Evolutionary conservation across 1,140 invertebrate species (phyloP).

Genomic region (Drosophila fuyamai): DNA sequence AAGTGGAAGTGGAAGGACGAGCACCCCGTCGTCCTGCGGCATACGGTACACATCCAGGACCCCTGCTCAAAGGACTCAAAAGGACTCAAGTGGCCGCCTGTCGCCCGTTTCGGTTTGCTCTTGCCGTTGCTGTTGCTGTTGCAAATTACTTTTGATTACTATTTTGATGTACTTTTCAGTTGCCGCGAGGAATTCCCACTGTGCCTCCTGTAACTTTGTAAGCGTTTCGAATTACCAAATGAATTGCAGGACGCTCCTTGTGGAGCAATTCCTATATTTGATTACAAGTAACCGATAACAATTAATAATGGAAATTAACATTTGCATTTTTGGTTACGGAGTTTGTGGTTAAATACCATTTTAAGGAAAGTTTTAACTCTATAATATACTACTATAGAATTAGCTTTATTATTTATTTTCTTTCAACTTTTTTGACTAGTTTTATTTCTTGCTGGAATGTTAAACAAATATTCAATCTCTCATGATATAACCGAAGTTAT

Average conservation of each 20-base stretch:
- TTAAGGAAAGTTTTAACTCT: too few species aligned
- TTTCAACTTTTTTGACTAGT: not conserved
- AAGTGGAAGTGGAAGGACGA: constrained; percentile 62
- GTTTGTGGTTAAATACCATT: not conserved
- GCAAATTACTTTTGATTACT: constrained; percentile 80
- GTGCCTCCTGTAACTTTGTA: constrained; percentile 56
- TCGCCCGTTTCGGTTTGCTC: constrained; percentile 7
- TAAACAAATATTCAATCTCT: not conserved
- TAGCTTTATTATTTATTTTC: not conserved
- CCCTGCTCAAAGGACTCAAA: not conserved
- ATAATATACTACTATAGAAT: too few species aligned
- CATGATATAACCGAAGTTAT: not conserved
- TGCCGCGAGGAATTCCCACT: constrained; percentile 53
- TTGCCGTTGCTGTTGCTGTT: constrained; percentile 26
- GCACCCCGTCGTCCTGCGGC: constrained; percentile 68
- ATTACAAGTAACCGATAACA: constrained; percentile 52
- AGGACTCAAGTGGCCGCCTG: constrained; percentile 32
- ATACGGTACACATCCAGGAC: constrained; percentile 52
- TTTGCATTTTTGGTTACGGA: constrained; percentile 3
- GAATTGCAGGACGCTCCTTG: constrained; percentile 35
- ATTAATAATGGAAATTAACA: constrained; percentile 7
- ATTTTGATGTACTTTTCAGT: constrained; percentile 78
- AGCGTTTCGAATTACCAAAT: constrained; percentile 71
- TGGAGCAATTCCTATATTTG: constrained; percentile 50
- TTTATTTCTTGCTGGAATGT: too few species aligned